Evolutionary conservation across 2,113 vertebrate species (phyloP).

Genomic region (Syrmaticus mikado): DNA sequence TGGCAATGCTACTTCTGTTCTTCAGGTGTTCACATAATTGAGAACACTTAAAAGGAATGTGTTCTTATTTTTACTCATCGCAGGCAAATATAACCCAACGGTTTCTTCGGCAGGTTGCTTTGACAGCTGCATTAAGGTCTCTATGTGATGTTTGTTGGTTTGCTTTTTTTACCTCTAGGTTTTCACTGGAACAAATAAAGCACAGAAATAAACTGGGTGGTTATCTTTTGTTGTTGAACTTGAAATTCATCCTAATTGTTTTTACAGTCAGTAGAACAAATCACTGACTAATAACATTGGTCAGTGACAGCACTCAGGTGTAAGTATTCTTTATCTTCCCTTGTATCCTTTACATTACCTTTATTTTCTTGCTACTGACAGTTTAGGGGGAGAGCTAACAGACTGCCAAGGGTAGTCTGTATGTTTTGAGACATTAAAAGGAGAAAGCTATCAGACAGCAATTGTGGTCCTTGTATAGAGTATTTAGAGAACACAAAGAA

Average conservation of each 20-base stretch:
- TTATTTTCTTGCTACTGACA: background rate
- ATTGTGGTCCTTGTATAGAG: background rate
- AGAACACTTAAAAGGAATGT: background rate
- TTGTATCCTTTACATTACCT: background rate
- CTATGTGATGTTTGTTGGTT: fast-evolving
- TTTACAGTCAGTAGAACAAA: background rate
- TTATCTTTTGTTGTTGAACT: background rate
- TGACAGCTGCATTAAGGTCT: background rate
- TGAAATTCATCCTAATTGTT: background rate
- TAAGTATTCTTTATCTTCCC: background rate
- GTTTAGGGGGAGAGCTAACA: background rate
- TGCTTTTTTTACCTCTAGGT: background rate
- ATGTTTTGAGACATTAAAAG: background rate
- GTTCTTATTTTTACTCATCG: background rate
- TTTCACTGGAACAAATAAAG: background rate
- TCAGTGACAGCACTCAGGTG: background rate
- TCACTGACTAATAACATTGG: background rate
- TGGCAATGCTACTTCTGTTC: background rate
- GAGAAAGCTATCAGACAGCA: background rate
- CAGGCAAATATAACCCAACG: background rate
- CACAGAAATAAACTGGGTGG: background rate
- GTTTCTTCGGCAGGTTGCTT: background rate
- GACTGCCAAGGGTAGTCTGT: background rate
- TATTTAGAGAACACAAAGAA: conserved; percentile 51
- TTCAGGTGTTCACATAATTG: background rate